Percentiles rank a stretch among this genome's conserved stretches.
Conservation (phyloP, 2,113 vertebrate genomes). For the Siphamia tubifer region DNA sequence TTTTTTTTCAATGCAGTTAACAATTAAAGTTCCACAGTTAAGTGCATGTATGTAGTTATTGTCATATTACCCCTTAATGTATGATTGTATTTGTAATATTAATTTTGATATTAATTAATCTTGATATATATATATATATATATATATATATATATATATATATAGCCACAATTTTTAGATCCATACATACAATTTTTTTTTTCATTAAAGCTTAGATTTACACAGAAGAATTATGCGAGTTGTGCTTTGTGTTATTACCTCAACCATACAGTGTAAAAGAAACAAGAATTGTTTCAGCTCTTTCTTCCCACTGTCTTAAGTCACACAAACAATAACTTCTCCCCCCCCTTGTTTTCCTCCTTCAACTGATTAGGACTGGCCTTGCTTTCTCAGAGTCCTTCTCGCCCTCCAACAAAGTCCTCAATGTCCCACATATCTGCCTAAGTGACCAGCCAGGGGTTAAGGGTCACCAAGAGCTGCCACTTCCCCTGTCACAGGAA, state of each 20-base stretch:
- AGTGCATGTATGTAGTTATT: not conserved
- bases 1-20: not conserved
- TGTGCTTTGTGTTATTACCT: constrained; percentile 3
- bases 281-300: not conserved
- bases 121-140: no score
- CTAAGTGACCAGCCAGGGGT: constrained; percentile 75
- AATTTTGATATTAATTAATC: no score
- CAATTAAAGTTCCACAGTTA: no score
- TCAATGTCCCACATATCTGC: constrained; percentile 80
- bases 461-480: constrained; percentile 72
- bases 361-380: constrained; percentile 56
- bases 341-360: constrained; percentile 43
- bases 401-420: constrained; percentile 70
- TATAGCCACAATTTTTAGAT: no score
- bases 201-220: no score
- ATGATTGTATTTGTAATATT: not conserved
- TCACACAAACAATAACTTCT: constrained; percentile 59
- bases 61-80: not conserved
- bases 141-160: no score
- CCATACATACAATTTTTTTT: no score
- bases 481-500: constrained; percentile 79
- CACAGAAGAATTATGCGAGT: no score
- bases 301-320: constrained; percentile 18
- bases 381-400: constrained; percentile 61
- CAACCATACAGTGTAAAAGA: not conserved